Evolutionary conservation across 2,797 vertebrate genomes (phyloP).

Genomic region (Discoglossus pictus): DNA sequence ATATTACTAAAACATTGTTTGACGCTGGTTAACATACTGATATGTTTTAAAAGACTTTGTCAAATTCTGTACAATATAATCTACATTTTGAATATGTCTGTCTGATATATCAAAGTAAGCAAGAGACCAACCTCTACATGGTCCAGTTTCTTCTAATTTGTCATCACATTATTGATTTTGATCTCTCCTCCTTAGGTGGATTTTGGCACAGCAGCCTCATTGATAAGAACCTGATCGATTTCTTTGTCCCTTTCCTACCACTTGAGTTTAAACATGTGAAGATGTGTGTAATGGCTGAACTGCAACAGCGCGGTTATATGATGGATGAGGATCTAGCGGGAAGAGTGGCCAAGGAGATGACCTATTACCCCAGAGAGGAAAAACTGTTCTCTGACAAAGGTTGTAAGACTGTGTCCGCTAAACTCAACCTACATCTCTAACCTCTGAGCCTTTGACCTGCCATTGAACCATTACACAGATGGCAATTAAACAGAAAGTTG

Average conservation of each 20-base stretch:
- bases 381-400: conserved; percentile 87
- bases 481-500: too few species aligned
- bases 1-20: too few species aligned
- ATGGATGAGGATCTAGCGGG: conserved; percentile 67
- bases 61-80: too few species aligned
- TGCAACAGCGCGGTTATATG: conserved; percentile 63
- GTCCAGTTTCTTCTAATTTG: too few species aligned
- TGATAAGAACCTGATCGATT: conserved; percentile 91
- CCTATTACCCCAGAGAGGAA: conserved; percentile 87
- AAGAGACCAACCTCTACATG: too few species aligned
- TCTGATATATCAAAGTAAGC: too few species aligned
- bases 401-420: conserved; percentile 90
- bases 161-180: background rate
- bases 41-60: too few species aligned
- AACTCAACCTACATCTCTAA: conserved; percentile 80
- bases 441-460: background rate
- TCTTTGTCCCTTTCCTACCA: conserved; percentile 93
- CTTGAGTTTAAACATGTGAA: conserved; percentile 88
- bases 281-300: conserved; percentile 82
- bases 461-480: too few species aligned
- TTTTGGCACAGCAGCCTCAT: conserved; percentile 92
- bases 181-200: conserved; percentile 72
- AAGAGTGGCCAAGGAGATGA: conserved; percentile 77
- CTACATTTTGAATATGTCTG: too few species aligned
- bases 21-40: too few species aligned